phyloP scores from a whole-genome alignment of 2,888 invertebrate genomes.

The Dynastes tityus region DNA sequence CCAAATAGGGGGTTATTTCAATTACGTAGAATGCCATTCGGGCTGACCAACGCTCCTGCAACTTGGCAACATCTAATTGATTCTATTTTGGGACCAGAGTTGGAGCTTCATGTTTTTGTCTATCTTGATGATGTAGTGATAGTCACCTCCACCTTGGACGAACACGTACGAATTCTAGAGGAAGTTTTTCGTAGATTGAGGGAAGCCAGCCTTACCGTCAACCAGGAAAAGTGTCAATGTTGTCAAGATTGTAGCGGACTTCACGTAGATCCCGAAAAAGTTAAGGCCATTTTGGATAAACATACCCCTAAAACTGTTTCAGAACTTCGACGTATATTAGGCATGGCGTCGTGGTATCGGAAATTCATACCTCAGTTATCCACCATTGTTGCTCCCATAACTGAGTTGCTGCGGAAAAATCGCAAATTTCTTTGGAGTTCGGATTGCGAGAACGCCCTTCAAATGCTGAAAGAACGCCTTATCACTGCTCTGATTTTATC shows the following conservation, averaged over 20 bases:
- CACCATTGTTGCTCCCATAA: conserved; percentile 17
- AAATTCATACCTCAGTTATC: conserved; percentile 49
- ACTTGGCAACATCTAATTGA: conserved; percentile 62
- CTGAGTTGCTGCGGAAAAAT: conserved; percentile 11
- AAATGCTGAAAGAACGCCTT: conserved; percentile 42
- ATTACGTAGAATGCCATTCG: conserved; percentile 62
- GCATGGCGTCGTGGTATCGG: conserved; percentile 54
- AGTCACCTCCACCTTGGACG: conserved; percentile 45
- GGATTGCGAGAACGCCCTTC: conserved; percentile 45
- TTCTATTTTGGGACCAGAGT: conserved; percentile 57
- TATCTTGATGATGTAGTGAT: conserved; percentile 61
- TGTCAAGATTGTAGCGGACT: conserved; percentile 55
- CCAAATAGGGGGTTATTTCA: conserved; percentile 60
- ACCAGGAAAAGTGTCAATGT: conserved; percentile 59
- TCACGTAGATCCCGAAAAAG: conserved; percentile 50
- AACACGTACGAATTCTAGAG: conserved; percentile 50
- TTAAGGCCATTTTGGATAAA: conserved; percentile 52
- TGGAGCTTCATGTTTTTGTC: conserved; percentile 53
- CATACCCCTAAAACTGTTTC: conserved; percentile 56
- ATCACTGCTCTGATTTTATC: conserved; percentile 47
- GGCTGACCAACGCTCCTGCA: conserved; percentile 59
- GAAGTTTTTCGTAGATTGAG: conserved; percentile 49
- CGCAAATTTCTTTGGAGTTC: background rate
- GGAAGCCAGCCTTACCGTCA: conserved; percentile 55
- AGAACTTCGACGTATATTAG: conserved; percentile 58